Base-by-base conservation (phyloP, 2,797 vertebrate species). In the Champsocephalus esox region DNA sequence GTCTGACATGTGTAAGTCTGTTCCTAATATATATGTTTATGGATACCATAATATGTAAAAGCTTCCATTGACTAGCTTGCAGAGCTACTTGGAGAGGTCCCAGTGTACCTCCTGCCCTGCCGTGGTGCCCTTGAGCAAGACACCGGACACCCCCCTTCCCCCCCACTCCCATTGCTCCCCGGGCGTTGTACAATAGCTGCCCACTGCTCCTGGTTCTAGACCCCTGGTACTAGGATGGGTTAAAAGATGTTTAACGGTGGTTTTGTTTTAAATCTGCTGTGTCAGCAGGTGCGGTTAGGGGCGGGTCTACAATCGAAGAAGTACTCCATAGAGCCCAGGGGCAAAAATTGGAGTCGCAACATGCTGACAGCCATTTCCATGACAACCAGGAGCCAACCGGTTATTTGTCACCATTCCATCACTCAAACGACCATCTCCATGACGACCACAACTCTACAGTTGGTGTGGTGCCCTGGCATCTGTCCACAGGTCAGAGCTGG, bases 361-460 rank as follows among this genome's bases (percentile, higher is more conserved):
- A 44, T 5, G 56, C 43, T 0, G 68, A 74, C 60, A 38, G 87
- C 16, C 32, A 82, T 66, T 88, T 92, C 43, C 67, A 28, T 8
- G 72, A 75, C 0, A 14, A 81, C 0, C 81, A 80, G 34, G 48
- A 79, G 60, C 16, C 45, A 2, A 0, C 3, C 4, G 57, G 52
- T 4, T 12, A 0, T 1, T 19, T 32, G 7, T n/a, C 64, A 0
- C 46, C 50, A 0, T 24, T 74, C 34, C 83, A 77, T 60, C 84
- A 43, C 48, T 95, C 93, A 45, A 80, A 62, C 0, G 89, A 90
- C 28, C 60, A 82, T 70, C 92, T 93, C 60, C 54, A 76, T 2
- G 56, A 58, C 9, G 11, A 79, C 3, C 81, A 79, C 24, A 44
- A 61, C 21, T 44, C 24, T 2, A 1, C 1, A 2, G 13, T 41